These are phyloP conservation scores for Cataglyphis altisquamis DNA, from an alignment of 2,888 invertebrate species.

Conservation along the genomic window DNA sequence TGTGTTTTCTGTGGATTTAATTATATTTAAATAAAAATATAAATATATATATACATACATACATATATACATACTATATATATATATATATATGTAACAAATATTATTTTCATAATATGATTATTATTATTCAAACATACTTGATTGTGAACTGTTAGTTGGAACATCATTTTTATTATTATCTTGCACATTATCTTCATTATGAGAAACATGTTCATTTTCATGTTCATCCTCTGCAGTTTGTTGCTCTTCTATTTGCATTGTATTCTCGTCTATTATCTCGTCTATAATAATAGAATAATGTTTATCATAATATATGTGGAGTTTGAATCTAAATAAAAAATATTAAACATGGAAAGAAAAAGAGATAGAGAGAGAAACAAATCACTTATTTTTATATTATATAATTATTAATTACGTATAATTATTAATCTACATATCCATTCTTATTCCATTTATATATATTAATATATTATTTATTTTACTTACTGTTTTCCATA, in stretches of 20 bases:
- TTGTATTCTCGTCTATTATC: slow-evolving; percentile 41
- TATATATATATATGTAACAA: not conserved
- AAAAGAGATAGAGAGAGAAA: not conserved
- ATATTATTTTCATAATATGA: not conserved
- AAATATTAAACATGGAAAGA: not conserved
- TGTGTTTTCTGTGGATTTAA: slow-evolving; percentile 33
- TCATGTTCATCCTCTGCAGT: slow-evolving; percentile 29
- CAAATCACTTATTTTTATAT: not conserved
- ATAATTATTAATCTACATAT: not conserved
- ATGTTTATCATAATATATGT: not conserved
- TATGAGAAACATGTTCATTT: slow-evolving; percentile 34
- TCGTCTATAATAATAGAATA: slow-evolving; percentile 47
- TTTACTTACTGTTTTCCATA: slow-evolving; percentile 25
- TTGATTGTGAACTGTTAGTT: slow-evolving; percentile 3
- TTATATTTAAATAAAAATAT: slow-evolving; percentile 9
- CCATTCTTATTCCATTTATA: not conserved
- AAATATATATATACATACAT: not conserved
- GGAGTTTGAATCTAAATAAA: not conserved
- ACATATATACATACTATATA: not conserved
- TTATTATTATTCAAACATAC: slow-evolving; percentile 34
- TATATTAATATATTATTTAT: not conserved
- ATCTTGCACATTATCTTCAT: slow-evolving; percentile 36
- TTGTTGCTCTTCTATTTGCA: slow-evolving; percentile 55
- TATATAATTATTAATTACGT: not conserved
- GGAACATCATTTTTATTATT: slow-evolving; percentile 17